Conservation (phyloP, 1,140 invertebrate genomes). For the Drosophila bipectinata region DNA sequence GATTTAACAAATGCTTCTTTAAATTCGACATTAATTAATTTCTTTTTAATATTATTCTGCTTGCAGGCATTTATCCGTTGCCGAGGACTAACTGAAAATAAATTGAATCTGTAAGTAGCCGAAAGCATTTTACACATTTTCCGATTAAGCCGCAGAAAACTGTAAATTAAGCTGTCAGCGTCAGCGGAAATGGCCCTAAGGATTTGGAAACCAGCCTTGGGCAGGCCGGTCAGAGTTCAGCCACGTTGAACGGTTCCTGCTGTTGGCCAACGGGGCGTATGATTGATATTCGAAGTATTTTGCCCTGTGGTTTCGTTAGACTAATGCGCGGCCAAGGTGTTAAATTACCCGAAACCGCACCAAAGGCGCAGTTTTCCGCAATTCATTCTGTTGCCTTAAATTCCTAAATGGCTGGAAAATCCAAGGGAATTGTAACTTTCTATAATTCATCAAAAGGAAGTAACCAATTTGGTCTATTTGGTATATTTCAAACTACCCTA, state of each 20-base stretch:
- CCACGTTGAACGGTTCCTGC: conserved; percentile 38
- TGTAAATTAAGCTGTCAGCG: conserved; percentile 68
- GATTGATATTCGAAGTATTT: conserved; percentile 61
- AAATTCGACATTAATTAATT: conserved; percentile 45
- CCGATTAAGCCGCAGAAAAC: conserved; percentile 53
- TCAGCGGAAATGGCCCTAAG: conserved; percentile 18
- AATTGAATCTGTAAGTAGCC: conserved; percentile 58
- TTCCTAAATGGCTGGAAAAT: neutral
- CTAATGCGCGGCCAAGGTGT: conserved; percentile 41
- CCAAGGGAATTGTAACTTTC: neutral
- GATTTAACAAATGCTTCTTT: too few species aligned
- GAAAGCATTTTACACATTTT: conserved; percentile 44
- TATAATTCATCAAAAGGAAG: neutral
- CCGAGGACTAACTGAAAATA: conserved; percentile 36
- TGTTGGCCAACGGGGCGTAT: conserved; percentile 60
- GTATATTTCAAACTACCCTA: neutral
- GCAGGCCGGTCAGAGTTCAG: conserved; percentile 34
- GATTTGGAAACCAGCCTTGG: neutral
- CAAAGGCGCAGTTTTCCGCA: conserved; percentile 1
- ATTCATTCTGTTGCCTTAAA: neutral
- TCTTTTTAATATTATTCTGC: conserved; percentile 23
- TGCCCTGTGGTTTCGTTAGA: conserved; percentile 20
- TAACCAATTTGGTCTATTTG: neutral
- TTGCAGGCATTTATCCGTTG: conserved; percentile 30
- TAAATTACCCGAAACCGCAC: conserved; percentile 52